phyloP scores from a whole-genome alignment of 2,888 invertebrate species.

The Tanaodytes sp. region DNA sequence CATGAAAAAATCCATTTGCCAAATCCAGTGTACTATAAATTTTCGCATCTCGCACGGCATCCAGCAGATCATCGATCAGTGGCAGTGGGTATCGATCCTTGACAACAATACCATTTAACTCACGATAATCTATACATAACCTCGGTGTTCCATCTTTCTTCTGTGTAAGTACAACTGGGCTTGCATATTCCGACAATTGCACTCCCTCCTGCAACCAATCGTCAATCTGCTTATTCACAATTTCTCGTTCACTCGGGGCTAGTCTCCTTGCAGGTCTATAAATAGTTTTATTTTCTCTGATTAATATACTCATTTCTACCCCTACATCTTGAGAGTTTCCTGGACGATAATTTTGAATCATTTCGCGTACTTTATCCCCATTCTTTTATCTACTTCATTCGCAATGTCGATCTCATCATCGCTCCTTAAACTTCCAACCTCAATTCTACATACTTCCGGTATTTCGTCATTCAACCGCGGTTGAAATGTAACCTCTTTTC shows the following conservation, averaged over 20 bases:
- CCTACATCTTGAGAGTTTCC: no score
- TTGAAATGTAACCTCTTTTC: background rate
- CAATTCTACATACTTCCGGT: background rate
- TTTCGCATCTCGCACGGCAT: background rate
- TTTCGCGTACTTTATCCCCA: no score
- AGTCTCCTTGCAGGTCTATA: background rate
- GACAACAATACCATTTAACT: background rate
- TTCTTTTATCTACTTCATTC: no score
- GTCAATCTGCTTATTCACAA: conserved; percentile 1
- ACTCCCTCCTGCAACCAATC: background rate
- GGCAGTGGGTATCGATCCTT: background rate
- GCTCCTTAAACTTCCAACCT: no score
- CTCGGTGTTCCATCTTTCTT: background rate
- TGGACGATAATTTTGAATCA: no score
- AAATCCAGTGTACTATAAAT: background rate
- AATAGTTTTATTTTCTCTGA: no score
- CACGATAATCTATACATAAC: background rate
- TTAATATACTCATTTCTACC: no score
- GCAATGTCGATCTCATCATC: no score
- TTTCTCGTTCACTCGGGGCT: background rate
- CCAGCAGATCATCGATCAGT: background rate
- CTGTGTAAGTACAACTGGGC: background rate
- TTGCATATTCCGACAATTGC: background rate
- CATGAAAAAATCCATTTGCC: background rate
- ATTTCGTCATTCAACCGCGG: background rate